Evolutionary conservation across 2,888 invertebrate species (phyloP).

Genomic region (Acrobasis consociella): DNA sequence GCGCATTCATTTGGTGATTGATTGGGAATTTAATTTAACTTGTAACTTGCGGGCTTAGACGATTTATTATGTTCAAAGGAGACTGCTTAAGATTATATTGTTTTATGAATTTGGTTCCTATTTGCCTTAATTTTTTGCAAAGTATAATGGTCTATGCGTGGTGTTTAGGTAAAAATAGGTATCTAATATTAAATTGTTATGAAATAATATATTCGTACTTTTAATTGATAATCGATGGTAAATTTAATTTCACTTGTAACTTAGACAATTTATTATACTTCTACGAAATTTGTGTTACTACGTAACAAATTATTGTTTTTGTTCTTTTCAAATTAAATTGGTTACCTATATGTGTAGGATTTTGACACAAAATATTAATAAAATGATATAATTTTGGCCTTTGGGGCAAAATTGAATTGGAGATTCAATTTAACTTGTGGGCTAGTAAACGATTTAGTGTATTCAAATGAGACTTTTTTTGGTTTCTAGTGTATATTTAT

Average conservation of each 20-base stretch:
- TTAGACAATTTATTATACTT: too few species aligned
- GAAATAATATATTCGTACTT: too few species aligned
- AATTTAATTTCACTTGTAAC: too few species aligned
- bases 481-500: background rate
- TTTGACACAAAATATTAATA: too few species aligned
- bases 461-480: background rate
- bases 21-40: conserved; percentile 23
- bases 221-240: too few species aligned
- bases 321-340: too few species aligned
- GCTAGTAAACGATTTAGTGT: conserved; percentile 15
- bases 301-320: too few species aligned
- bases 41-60: conserved; percentile 9
- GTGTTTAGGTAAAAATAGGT: too few species aligned
- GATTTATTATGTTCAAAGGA: conserved; percentile 11
- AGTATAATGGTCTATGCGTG: background rate
- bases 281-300: too few species aligned
- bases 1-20: conserved; percentile 36
- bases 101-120: background rate
- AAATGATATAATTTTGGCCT: too few species aligned
- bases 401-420: conserved; percentile 35
- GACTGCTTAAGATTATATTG: background rate
- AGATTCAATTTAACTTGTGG: conserved; percentile 22
- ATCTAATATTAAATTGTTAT: too few species aligned
- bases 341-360: too few species aligned
- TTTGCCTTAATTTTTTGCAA: background rate